Base-by-base conservation (phyloP, 1,140 invertebrate genomes). In the Hypsibius dujardini region DNA sequence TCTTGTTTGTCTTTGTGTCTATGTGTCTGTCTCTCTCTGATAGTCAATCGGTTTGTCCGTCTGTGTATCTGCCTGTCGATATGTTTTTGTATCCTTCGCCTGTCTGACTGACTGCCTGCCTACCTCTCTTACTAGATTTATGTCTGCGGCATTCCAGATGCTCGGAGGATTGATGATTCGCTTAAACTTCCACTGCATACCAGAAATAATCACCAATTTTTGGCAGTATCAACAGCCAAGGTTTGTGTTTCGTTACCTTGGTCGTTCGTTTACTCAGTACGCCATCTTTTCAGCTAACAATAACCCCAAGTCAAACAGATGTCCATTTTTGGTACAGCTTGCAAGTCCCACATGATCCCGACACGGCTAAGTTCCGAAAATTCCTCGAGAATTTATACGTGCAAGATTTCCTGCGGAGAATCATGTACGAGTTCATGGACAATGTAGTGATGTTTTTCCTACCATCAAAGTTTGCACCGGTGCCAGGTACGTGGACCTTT, bases 141-240 rank as follows among this genome's bases (percentile, higher is more conserved):
- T 56, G 7, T 56, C n/a, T 56, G 7, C 7, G 50, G n/a, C 7
- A 12, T 56, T 67, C 3, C 62, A 67, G 62, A 67, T 67, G 62
- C 42, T 67, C 3, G 42, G 62, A 7, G 62, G 12, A 7, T 42
- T 67, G 62, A 67, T 67, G 42, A 67, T 42, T 7, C 62, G 62
- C 3, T 42, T 67, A 42, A 12, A 67, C 62, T 42, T 67, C 7
- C 62, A 67, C 62, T 67, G 62, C 45, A 67, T 67, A 15, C 62
- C 62, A 15, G 42, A 42, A 15, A 67, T 67, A 7, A 67, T 67
- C 12, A 12, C 12, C 42, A 67, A 67, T 42, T 67, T 67, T 67
- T 67, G 62, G 62, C 12, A 67, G 42, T 42, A 15, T 67, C 62
- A 42, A 12, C 12, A 67, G 42, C 12, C 12, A 42, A 67, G 62